Base-by-base conservation (phyloP, 2,113 vertebrate genomes). In the Capreolus pygargus region DNA sequence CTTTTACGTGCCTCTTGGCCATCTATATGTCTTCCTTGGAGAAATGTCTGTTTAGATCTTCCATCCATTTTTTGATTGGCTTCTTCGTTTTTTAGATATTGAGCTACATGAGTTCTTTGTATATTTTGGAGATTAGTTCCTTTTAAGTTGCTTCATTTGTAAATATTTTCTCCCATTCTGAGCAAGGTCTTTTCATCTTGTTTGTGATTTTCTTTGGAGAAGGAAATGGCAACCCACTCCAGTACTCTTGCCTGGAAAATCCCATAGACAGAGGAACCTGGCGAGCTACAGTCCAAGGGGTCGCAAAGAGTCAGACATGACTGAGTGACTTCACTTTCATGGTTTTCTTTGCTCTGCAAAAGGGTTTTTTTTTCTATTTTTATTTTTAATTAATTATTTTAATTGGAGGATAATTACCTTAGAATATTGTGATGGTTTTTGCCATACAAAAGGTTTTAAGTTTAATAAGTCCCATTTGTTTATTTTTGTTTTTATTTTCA, bases 251-350 rank as follows among this genome's bases (percentile, higher is more conserved):
- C 67, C 67, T 39, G n/a, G 67, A 70, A 70, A 23, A 39, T 39
- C 10, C n/a, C 5, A 23, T 39, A 70, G n/a, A 70, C 0, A 0
- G 67, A 39, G 10, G 67, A 39, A n/a, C n/a, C 67, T 13, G n/a
- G 67, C 3, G 19, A 70, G 19, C 19, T 70, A 70, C 5, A 70
- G 19, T 70, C n/a, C 67, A 70, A 39, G 67, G n/a, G n/a, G 19
- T 39, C 19, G 0, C n/a, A 39, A 39, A 70, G 5, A 70, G n/a
- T 70, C 1, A 0, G n/a, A 70, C n/a, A 70, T 0, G 2, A 70
- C 5, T 39, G 67, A 70, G 2, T 3, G n/a, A 13, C n/a, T 70
- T 70, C 19, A 70, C n/a, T 23, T 70, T 70, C 67, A 67, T 17
- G 36, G 5, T 70, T 70, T 39, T 70, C n/a, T 70, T 70, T 70